These are phyloP conservation scores for Ethmia dodecea DNA, from an alignment of 2,888 invertebrate genomes.

Conservation along the genomic window DNA sequence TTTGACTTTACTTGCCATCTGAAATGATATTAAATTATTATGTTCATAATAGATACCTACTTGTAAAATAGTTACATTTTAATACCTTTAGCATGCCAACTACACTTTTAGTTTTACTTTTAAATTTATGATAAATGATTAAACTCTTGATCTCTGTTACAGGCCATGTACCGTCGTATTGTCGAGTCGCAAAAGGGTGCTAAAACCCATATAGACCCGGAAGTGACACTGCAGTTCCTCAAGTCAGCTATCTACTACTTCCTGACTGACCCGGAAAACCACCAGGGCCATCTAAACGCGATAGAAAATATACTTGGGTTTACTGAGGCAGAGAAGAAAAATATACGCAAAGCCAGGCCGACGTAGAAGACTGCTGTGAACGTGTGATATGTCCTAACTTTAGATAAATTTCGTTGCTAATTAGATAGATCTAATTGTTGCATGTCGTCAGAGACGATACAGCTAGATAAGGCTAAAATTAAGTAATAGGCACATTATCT, in stretches of 20 bases:
- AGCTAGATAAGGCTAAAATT: constrained; percentile 16
- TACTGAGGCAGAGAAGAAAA: constrained; percentile 87
- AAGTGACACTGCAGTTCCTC: constrained; percentile 93
- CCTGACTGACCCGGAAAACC: constrained; percentile 92
- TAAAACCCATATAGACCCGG: constrained; percentile 89
- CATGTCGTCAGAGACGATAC: constrained; percentile 36
- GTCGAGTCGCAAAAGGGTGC: constrained; percentile 85
- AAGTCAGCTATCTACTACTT: constrained; percentile 96
- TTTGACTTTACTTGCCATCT: no score
- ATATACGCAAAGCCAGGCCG: constrained; percentile 84
- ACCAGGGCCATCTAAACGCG: constrained; percentile 91
- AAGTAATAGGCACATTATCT: constrained; percentile 34
- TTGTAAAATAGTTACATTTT: no score
- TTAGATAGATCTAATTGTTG: constrained; percentile 46
- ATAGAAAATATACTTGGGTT: constrained; percentile 95
- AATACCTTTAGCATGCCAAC: no score
- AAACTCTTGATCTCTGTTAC: no score
- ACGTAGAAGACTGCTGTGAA: constrained; percentile 61
- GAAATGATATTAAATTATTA: no score
- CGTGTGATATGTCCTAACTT: constrained; percentile 51
- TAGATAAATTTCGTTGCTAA: constrained; percentile 30
- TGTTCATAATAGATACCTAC: no score
- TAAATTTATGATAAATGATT: no score
- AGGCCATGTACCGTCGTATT: constrained; percentile 92
- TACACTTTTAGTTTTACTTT: no score